Evolutionary conservation across 2,888 invertebrate genomes (phyloP).

Genomic region (Calephelis perditalis): DNA sequence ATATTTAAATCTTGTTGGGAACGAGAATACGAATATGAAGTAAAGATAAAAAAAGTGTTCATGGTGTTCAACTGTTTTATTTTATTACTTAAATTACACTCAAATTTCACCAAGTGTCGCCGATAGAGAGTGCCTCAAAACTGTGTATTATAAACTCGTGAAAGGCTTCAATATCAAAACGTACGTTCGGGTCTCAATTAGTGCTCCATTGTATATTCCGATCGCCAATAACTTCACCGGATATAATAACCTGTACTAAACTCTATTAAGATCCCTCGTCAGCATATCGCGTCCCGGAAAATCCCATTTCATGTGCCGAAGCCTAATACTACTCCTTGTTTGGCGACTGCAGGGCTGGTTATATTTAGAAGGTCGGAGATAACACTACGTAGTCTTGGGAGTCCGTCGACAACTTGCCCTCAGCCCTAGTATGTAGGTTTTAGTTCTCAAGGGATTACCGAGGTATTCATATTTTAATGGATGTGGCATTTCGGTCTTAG

Average conservation of each 20-base stretch:
- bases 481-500: conserved; percentile 33
- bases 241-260: conserved; percentile 44
- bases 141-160: conserved; percentile 13
- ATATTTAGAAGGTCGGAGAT: conserved; percentile 65
- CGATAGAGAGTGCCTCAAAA: no score
- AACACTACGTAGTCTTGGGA: conserved; percentile 65
- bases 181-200: conserved; percentile 35
- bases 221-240: conserved; percentile 37
- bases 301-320: conserved; percentile 58
- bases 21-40: no score
- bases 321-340: conserved; percentile 64
- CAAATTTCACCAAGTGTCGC: no score
- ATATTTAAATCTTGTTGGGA: no score
- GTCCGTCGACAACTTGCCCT: conserved; percentile 52
- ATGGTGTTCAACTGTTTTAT: no score
- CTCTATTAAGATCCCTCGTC: conserved; percentile 44
- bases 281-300: conserved; percentile 38
- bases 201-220: conserved; percentile 37
- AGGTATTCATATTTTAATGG: conserved; percentile 31
- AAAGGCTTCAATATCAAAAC: conserved; percentile 19
- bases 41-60: no score
- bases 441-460: conserved; percentile 56
- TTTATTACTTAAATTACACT: no score
- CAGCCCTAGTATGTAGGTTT: conserved; percentile 45
- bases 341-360: conserved; percentile 42